Evolutionary conservation across 2,797 vertebrate genomes (phyloP).

Genomic region (Lagocephalus sceleratus): DNA sequence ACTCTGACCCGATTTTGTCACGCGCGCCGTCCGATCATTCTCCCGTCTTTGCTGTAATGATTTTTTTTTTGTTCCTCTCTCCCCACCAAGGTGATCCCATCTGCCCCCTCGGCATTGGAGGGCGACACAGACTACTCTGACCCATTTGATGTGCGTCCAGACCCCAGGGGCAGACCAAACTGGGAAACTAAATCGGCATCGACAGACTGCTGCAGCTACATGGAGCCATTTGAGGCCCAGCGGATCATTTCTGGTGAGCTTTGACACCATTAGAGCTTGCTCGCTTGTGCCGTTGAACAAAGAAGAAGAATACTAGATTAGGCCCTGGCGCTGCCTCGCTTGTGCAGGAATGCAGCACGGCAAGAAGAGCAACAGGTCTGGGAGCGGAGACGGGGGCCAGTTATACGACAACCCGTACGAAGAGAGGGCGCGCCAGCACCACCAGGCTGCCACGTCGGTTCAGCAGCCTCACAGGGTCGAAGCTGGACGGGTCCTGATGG

Average conservation of each 20-base stretch:
- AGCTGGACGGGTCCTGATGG: slow-evolving; percentile 19
- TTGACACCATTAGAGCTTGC: background rate
- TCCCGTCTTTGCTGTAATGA: background rate
- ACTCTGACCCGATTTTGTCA: background rate
- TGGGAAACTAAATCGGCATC: slow-evolving; percentile 60
- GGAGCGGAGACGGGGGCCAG: slow-evolving; percentile 64
- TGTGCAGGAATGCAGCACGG: slow-evolving; percentile 64
- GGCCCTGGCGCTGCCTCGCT: background rate
- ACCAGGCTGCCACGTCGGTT: slow-evolving; percentile 9
- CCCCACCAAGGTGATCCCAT: slow-evolving; percentile 66
- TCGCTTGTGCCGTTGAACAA: background rate
- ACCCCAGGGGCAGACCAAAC: slow-evolving; percentile 38
- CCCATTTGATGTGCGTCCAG: slow-evolving; percentile 83
- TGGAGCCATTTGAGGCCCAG: slow-evolving; percentile 85
- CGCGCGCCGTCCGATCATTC: background rate
- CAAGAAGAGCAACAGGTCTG: slow-evolving; percentile 44
- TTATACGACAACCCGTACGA: slow-evolving; percentile 88
- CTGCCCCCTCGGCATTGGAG: slow-evolving; percentile 49
- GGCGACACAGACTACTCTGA: slow-evolving; percentile 83
- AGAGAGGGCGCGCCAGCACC: slow-evolving; percentile 63
- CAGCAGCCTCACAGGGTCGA: slow-evolving; percentile 36
- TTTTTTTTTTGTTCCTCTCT: slow-evolving; percentile 1
- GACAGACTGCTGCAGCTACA: slow-evolving; percentile 80
- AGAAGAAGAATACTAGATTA: background rate
- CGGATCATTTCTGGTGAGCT: slow-evolving; percentile 73